phyloP scores from a whole-genome alignment of 2,113 vertebrate genomes.

The Actenoides lindsayi region DNA sequence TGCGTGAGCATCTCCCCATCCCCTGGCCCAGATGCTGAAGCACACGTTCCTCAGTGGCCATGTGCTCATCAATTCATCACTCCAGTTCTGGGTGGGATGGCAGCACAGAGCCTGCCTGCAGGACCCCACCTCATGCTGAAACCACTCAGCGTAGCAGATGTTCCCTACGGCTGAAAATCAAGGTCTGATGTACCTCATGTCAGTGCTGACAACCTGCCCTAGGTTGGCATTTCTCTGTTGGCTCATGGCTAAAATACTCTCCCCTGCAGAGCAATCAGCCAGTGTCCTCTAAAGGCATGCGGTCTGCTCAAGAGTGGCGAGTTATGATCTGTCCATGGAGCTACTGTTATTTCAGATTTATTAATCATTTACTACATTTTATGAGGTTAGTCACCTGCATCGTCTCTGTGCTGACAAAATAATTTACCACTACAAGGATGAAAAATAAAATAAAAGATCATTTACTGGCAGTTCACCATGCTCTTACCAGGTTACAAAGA shows the following conservation, averaged over 20 bases:
- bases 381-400: constrained; percentile 73
- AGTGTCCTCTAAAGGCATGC: not conserved
- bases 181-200: not conserved
- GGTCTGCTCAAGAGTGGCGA: not conserved
- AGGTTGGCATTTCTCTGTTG: not conserved
- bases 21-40: not conserved
- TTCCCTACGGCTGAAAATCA: not conserved
- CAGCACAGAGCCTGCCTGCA: not conserved
- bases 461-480: constrained; percentile 66
- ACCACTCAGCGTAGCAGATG: rapidly evolving
- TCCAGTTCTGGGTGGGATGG: not conserved
- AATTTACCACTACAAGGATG: constrained; percentile 67
- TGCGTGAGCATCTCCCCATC: not conserved
- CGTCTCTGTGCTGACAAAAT: constrained; percentile 68
- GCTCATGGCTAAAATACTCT: not conserved
- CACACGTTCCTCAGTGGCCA: rapidly evolving
- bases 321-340: constrained; percentile 20
- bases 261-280: not conserved
- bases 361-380: constrained; percentile 73
- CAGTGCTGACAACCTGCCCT: not conserved
- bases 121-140: not conserved
- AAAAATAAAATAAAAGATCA: constrained; percentile 69
- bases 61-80: not conserved
- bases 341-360: constrained; percentile 63
- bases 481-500: constrained; percentile 62